Percentiles rank a stretch among this genome's conserved stretches.
These are phyloP conservation scores for Philopedon plagiatum DNA, from an alignment of 2,888 invertebrate species.

Conservation along the genomic window DNA sequence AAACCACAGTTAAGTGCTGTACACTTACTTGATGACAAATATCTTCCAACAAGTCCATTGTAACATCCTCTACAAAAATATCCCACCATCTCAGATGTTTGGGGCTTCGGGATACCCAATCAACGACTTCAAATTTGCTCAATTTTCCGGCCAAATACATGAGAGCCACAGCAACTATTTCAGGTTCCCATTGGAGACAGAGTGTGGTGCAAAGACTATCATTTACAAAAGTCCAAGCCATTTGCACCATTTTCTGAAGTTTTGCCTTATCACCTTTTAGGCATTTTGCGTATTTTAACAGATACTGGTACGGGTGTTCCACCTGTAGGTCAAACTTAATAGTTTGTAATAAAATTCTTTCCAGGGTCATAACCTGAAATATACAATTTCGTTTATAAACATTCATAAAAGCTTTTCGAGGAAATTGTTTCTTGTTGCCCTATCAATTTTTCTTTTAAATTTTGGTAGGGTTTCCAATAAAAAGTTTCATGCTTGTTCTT, in stretches of 20 bases:
- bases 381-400: not conserved
- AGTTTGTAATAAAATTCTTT: constrained; percentile 95
- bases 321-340: constrained; percentile 99
- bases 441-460: too few relatives aligned
- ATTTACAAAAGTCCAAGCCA: constrained; percentile 99
- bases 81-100: constrained; percentile 97
- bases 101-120: constrained; percentile 87
- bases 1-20: too few relatives aligned
- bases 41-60: constrained; percentile 95
- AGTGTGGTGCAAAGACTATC: constrained; percentile 97
- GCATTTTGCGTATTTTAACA: constrained; percentile 94
- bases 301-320: constrained; percentile 95
- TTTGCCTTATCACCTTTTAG: constrained; percentile 95
- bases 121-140: constrained; percentile 94
- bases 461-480: too few relatives aligned
- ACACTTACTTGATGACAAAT: constrained; percentile 90
- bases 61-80: constrained; percentile 95
- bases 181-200: constrained; percentile 98
- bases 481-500: too few relatives aligned
- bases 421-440: too few relatives aligned
- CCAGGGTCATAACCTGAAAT: constrained; percentile 84
- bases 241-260: constrained; percentile 96
- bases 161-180: constrained; percentile 96
- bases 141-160: constrained; percentile 97
- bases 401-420: too few relatives aligned